These are phyloP conservation scores for Coracopsis vasa DNA, from an alignment of 2,113 vertebrate genomes.

Conservation along the genomic window DNA sequence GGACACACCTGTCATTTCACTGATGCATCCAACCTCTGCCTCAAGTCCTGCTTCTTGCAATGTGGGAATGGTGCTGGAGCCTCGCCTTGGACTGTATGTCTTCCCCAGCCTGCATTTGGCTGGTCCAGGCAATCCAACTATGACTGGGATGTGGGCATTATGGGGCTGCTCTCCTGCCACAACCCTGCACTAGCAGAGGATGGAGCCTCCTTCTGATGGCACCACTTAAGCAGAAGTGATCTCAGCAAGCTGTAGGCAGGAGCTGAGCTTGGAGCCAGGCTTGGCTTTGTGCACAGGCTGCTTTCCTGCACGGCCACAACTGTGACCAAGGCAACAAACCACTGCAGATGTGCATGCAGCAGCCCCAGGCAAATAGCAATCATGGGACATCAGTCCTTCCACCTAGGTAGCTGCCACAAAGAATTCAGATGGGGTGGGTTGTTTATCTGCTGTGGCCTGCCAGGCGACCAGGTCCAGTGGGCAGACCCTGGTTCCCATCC, in stretches of 20 bases:
- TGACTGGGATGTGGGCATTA: accelerated
- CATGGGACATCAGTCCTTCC: accelerated
- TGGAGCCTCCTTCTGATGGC: background rate
- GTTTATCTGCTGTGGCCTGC: no score
- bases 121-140: background rate
- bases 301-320: accelerated
- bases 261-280: background rate
- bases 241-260: accelerated
- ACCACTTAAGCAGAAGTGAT: background rate
- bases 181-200: background rate
- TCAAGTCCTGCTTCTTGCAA: accelerated
- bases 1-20: background rate
- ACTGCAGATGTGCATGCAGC: accelerated
- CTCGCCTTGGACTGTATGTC: background rate
- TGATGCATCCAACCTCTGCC: accelerated
- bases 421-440: accelerated
- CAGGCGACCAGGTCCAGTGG: accelerated
- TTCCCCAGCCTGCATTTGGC: background rate
- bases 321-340: accelerated
- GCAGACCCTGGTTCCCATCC: background rate
- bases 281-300: background rate
- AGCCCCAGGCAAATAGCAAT: background rate
- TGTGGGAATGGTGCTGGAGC: background rate
- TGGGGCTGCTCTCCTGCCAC: background rate
- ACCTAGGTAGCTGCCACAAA: accelerated